Percentiles rank a stretch among this genome's conserved stretches.
phyloP scores from a whole-genome alignment of 1,140 invertebrate genomes.

The Eciton burchellii region DNA sequence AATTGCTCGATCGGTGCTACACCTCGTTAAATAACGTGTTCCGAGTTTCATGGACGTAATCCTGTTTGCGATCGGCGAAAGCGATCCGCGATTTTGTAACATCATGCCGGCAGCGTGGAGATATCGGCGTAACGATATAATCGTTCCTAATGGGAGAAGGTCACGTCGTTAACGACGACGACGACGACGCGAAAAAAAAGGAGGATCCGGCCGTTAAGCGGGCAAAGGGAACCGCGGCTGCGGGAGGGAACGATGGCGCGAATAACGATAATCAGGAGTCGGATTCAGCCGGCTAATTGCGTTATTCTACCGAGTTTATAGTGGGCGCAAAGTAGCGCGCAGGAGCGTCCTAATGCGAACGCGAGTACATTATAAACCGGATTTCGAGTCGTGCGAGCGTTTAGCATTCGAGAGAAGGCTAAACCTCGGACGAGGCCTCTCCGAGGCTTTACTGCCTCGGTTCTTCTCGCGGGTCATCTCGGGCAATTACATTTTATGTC shows the following conservation, averaged over 20 bases:
- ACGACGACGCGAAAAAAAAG: slow-evolving; percentile 31
- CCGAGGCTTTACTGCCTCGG: background rate
- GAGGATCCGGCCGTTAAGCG: background rate
- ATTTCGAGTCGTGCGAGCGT: slow-evolving; percentile 19
- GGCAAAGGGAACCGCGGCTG: slow-evolving; percentile 14
- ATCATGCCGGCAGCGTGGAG: slow-evolving; percentile 58
- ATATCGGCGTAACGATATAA: slow-evolving; percentile 67
- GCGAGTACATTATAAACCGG: slow-evolving; percentile 47
- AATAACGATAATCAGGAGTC: slow-evolving; percentile 51
- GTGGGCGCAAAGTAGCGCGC: slow-evolving; percentile 8
- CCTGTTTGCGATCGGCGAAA: slow-evolving; percentile 21
- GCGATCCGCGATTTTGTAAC: slow-evolving; percentile 55
- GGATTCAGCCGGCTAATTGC: slow-evolving; percentile 54
- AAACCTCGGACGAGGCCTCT: slow-evolving; percentile 26
- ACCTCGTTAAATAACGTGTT: slow-evolving; percentile 12
- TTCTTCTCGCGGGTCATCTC: slow-evolving; percentile 16
- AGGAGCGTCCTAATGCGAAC: slow-evolving; percentile 50
- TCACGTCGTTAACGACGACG: slow-evolving; percentile 57
- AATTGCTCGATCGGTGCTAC: background rate
- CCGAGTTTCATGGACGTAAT: slow-evolving; percentile 25
- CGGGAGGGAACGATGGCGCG: slow-evolving; percentile 6
- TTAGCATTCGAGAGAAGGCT: slow-evolving; percentile 20
- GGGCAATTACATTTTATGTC: slow-evolving; percentile 70
- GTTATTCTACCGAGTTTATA: slow-evolving; percentile 51
- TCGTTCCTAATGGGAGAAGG: slow-evolving; percentile 66